Percentiles rank a stretch among this genome's conserved stretches.
phyloP scores from a whole-genome alignment of 2,797 vertebrate species.

The Sus cebifrons region DNA sequence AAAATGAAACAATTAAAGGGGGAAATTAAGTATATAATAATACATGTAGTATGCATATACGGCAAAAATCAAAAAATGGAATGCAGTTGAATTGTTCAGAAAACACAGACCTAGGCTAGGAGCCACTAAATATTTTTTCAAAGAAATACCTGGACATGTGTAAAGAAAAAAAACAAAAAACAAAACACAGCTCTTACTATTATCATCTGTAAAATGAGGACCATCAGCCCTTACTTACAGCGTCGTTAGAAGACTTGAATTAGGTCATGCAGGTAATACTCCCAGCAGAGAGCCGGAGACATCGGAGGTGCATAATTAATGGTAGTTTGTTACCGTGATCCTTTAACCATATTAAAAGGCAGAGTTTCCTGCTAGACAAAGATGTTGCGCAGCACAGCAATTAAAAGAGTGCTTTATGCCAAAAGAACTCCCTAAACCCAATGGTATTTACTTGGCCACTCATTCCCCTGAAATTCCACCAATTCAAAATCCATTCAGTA shows the following conservation, averaged over 20 bases:
- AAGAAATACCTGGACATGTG: not conserved
- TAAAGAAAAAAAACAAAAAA: not conserved
- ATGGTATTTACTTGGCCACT: not conserved
- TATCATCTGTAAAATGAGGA: not conserved
- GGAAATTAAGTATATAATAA: not conserved
- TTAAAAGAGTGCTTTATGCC: not conserved
- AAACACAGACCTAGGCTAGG: not conserved
- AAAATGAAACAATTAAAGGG: not conserved
- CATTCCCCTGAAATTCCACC: not conserved
- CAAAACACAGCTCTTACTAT: not conserved
- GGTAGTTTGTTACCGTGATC: not conserved
- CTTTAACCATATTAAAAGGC: constrained; percentile 1
- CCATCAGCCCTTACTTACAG: not conserved
- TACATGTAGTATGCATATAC: not conserved
- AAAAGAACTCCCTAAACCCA: not conserved
- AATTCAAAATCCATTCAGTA: constrained; percentile 9
- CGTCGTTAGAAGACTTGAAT: not conserved
- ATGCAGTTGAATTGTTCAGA: not conserved
- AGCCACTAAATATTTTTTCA: not conserved
- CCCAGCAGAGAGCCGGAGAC: not conserved
- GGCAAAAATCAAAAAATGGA: constrained; percentile 32
- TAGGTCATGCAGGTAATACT: not conserved
- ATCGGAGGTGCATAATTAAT: not conserved
- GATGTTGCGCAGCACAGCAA: not conserved
- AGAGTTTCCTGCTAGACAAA: not conserved